Evolutionary conservation across 2,113 vertebrate species (phyloP).

Genomic region (Opisthocomus hoazin): DNA sequence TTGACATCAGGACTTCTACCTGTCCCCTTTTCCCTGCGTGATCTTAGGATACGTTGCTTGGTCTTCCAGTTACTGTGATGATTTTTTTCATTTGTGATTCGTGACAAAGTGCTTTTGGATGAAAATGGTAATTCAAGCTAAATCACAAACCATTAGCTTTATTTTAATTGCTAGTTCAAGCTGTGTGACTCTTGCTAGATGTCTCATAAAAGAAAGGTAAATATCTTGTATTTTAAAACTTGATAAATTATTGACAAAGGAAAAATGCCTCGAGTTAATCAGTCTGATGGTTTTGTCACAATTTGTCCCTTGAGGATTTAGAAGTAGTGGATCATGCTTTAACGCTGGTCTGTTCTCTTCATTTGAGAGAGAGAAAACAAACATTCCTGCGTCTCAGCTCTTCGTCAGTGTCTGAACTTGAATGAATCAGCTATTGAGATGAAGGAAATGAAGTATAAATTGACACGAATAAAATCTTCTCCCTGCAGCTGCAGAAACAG

Average conservation of each 20-base stretch:
- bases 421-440: conserved; percentile 23
- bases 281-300: not conserved
- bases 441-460: conserved; percentile 42
- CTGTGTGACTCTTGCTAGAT: not conserved
- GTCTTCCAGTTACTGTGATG: not conserved
- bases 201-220: not conserved
- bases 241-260: not conserved
- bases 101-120: not conserved
- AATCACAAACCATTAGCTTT: not conserved
- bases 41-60: not conserved
- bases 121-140: not conserved
- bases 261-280: conserved; percentile 1
- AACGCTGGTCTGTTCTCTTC: not conserved
- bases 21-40: not conserved
- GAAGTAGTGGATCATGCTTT: not conserved
- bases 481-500: conserved; percentile 20
- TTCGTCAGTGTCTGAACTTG: conserved; percentile 11
- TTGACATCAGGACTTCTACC: not conserved
- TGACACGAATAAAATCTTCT: conserved; percentile 24
- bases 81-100: not conserved
- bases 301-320: not conserved
- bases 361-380: conserved; percentile 4
- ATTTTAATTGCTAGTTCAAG: not conserved
- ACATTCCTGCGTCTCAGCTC: conserved; percentile 1
- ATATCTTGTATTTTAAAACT: not conserved